These are phyloP conservation scores for Trichoplusia ni DNA, from an alignment of 1,140 invertebrate genomes.

Conservation along the genomic window DNA sequence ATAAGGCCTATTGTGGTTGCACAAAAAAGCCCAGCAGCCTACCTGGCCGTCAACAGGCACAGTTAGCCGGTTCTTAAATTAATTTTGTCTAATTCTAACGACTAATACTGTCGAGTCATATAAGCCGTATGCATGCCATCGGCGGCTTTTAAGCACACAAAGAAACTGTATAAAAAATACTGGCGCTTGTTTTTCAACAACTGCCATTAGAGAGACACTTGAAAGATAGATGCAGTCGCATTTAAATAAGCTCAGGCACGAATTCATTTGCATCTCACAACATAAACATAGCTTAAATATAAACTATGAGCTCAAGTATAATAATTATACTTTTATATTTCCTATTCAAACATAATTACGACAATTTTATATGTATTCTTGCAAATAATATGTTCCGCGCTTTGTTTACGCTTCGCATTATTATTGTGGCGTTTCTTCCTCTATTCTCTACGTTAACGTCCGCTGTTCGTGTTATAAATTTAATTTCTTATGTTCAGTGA, in stretches of 20 bases:
- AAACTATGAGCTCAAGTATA: not conserved
- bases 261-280: constrained; percentile 10
- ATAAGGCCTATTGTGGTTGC: constrained; percentile 48
- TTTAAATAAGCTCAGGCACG: constrained; percentile 34
- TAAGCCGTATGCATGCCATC: constrained; percentile 58
- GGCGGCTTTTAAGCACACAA: constrained; percentile 60
- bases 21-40: constrained; percentile 56
- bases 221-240: constrained; percentile 66
- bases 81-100: constrained; percentile 71
- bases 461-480: constrained; percentile 47
- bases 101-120: constrained; percentile 73
- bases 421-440: constrained; percentile 34
- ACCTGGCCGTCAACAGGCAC: constrained; percentile 63
- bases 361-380: constrained; percentile 28
- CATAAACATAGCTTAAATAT: constrained; percentile 17
- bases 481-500: constrained; percentile 56
- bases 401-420: constrained; percentile 29
- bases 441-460: constrained; percentile 23
- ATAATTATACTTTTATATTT: constrained; percentile 36
- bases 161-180: constrained; percentile 53
- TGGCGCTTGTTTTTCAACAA: constrained; percentile 65
- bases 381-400: constrained; percentile 21
- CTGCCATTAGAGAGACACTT: constrained; percentile 72
- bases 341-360: constrained; percentile 24
- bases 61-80: constrained; percentile 65